Conservation (phyloP, 2,797 vertebrate species). For the Phalloptychus januarius region DNA sequence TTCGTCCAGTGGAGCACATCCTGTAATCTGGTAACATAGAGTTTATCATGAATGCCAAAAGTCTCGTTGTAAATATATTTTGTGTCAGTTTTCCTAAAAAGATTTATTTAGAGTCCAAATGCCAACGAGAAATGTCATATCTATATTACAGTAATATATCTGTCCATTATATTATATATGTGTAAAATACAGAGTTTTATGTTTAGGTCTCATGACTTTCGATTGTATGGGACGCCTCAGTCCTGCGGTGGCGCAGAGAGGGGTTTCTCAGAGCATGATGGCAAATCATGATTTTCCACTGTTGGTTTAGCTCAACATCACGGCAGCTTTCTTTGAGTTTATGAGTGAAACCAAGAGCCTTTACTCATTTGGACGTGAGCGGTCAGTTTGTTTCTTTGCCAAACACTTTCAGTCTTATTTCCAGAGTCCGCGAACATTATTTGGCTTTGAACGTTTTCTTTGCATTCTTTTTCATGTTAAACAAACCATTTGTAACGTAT, state of each 20-base stretch:
- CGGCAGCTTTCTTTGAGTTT: constrained; percentile 66
- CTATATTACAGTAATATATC: constrained; percentile 52
- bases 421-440: constrained; percentile 20
- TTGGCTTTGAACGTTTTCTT: constrained; percentile 29
- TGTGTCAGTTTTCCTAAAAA: constrained; percentile 52
- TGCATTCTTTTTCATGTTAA: constrained; percentile 14
- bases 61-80: constrained; percentile 74
- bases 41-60: constrained; percentile 73
- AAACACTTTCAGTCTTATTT: constrained; percentile 64
- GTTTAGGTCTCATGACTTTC: constrained; percentile 65
- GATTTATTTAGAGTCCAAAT: constrained; percentile 65
- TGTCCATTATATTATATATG: constrained; percentile 58
- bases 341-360: constrained; percentile 40
- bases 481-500: neutral
- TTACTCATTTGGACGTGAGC: constrained; percentile 34
- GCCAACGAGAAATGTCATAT: constrained; percentile 53
- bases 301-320: constrained; percentile 44
- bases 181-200: constrained; percentile 70
- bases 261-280: constrained; percentile 49
- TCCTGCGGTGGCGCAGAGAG: constrained; percentile 39
- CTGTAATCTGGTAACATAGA: constrained; percentile 50
- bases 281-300: constrained; percentile 46
- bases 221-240: constrained; percentile 70
- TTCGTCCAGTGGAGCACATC: constrained; percentile 51
- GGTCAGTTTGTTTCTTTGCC: constrained; percentile 59